Evolutionary conservation across 2,113 vertebrate genomes (phyloP), one percentile per base, ranked within the genome.

Genomic region (Bostrychus sinensis): DNA sequence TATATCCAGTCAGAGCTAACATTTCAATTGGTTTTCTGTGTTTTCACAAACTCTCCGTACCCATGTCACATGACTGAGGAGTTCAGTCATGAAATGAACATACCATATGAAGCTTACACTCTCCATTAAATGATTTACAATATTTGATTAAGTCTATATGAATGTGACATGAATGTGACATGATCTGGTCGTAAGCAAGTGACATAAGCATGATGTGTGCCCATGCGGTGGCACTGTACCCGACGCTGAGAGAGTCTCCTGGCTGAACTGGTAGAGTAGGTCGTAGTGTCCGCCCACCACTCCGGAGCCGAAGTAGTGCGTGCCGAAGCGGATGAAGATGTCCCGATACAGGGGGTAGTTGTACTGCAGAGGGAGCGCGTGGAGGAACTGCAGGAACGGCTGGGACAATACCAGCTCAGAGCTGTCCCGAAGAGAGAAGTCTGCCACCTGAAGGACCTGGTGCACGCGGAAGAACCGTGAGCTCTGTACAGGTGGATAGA

Each of bases 241-340:
- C 3, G 93, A 93, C 38, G 85, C 94, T 37, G 62, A 89, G 9
- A 98, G 17, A 53, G 94, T 90, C 60, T 96, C 92, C 1, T 91
- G 70, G 58, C 88, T 94, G 55, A 92, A 99, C 68, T 98, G 96
- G 83, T 97, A 98, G 36, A 98, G 87, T 51, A 99, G 80, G 78
- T 98, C 95, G 45, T 98, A 98, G 17, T 86, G 81, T 0, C 96
- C 96, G 0, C 95, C 96, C 78, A 97, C 81, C 32, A 88, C 92
- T 36, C 96, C 96, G 5, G 94, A 92, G 20, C 87, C 78, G 61
- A 95, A 95, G 83, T 96, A 98, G 79, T 98, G 96, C 2, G 96
- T 99, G 20, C 97, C 96, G 5, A 96, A 99, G 54, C 89, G 89
- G 54, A 95, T 92, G 75, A 98, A 97, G 83, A 99, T 93, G 54